Conservation (phyloP, 2,797 vertebrate species). For the Tadarida brasiliensis region DNA sequence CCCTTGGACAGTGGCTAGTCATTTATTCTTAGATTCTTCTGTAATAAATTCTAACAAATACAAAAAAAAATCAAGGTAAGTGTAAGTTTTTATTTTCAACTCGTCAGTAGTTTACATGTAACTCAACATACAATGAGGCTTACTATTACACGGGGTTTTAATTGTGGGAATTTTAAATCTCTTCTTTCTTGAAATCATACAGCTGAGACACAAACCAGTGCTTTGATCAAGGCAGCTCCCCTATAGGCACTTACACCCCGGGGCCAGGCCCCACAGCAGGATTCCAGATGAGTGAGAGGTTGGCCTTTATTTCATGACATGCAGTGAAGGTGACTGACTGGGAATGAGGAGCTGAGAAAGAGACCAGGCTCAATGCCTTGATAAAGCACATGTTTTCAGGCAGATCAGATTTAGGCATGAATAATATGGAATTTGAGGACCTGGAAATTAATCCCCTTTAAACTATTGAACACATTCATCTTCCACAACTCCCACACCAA, state of each 20-base stretch:
- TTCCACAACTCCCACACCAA: background rate
- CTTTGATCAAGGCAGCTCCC: background rate
- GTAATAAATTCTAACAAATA: slow-evolving; percentile 18
- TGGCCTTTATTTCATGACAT: background rate
- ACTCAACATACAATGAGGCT: background rate
- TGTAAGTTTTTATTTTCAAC: background rate
- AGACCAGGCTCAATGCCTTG: background rate
- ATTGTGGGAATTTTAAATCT: background rate
- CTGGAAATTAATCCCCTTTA: background rate
- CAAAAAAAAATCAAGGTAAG: slow-evolving; percentile 36
- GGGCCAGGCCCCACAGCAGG: background rate
- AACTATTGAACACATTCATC: background rate
- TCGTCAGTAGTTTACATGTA: background rate
- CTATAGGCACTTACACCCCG: background rate
- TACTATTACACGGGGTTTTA: background rate
- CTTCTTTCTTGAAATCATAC: background rate
- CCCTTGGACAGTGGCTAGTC: background rate
- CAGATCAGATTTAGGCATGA: background rate
- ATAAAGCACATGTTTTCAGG: background rate
- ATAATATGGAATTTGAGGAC: background rate
- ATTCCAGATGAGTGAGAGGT: background rate
- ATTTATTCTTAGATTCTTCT: background rate
- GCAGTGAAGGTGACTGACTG: background rate
- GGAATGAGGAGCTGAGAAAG: background rate
- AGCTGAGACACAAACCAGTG: background rate